Percentiles rank a stretch among this genome's conserved stretches.
These are phyloP conservation scores for Lycocerus yunnanus DNA, from an alignment of 2,888 invertebrate genomes.

Conservation along the genomic window DNA sequence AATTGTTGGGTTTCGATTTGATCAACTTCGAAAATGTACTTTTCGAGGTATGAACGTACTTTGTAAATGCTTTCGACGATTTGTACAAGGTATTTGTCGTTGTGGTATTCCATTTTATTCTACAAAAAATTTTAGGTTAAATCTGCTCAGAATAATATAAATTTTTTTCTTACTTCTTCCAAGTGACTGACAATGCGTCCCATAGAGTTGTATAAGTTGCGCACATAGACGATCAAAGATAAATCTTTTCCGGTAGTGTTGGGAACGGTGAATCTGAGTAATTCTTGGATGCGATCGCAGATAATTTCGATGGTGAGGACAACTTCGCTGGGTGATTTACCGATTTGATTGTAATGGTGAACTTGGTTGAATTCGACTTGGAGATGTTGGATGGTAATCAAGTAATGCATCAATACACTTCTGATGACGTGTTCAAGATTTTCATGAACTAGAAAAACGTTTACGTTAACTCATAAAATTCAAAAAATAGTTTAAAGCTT, in stretches of 20 bases:
- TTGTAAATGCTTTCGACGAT: neutral
- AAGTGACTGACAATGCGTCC: conserved; percentile 3
- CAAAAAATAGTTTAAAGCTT: neutral
- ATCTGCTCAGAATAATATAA: neutral
- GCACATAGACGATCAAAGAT: conserved; percentile 3
- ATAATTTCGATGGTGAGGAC: conserved; percentile 13
- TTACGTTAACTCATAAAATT: neutral
- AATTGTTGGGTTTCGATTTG: neutral
- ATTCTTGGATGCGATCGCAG: neutral
- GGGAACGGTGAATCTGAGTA: conserved; percentile 11
- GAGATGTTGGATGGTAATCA: conserved; percentile 15
- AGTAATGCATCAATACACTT: conserved; percentile 16
- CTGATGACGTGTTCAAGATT: conserved; percentile 6
- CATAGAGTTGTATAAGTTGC: conserved; percentile 7
- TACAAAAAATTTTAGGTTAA: neutral
- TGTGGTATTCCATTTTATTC: neutral
- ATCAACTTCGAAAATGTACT: neutral
- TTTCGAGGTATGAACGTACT: neutral
- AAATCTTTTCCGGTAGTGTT: neutral
- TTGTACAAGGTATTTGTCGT: neutral
- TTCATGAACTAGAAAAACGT: neutral
- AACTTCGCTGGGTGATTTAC: conserved; percentile 9
- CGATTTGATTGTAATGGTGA: conserved; percentile 13
- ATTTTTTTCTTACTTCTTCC: neutral
- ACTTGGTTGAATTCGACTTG: conserved; percentile 19